phyloP scores from a whole-genome alignment of 2,888 invertebrate species.

The Autographa pulchrina region DNA sequence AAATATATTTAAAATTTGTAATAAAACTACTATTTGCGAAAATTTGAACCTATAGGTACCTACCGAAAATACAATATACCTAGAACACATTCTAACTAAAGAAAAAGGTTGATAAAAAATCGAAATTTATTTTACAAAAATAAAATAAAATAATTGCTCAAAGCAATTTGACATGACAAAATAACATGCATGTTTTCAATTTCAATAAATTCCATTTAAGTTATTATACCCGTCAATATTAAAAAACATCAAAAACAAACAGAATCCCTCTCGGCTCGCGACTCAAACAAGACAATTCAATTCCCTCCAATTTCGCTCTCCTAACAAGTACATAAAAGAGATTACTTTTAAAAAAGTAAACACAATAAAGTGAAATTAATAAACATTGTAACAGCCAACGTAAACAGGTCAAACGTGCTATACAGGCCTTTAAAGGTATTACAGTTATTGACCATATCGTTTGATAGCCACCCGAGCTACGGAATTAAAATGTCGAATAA shows the following conservation, averaged over 20 bases:
- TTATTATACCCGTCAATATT: no score
- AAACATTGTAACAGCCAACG: conserved; percentile 30
- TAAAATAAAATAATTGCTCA: not conserved
- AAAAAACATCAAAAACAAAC: not conserved
- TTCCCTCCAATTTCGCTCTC: conserved; percentile 6
- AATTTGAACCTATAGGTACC: no score
- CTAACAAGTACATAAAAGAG: conserved; percentile 13
- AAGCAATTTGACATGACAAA: not conserved
- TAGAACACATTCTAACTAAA: no score
- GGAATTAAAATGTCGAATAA: conserved; percentile 46
- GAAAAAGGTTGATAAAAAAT: no score
- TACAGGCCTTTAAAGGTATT: conserved; percentile 50
- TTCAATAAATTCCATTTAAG: no score
- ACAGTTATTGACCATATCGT: conserved; percentile 62
- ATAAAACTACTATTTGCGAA: no score
- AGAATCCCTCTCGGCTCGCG: not conserved
- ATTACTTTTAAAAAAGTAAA: conserved; percentile 34
- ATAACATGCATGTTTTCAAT: no score
- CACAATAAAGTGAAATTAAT: conserved; percentile 49
- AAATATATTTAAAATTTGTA: no score
- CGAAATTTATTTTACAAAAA: no score
- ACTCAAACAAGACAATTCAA: conserved; percentile 21
- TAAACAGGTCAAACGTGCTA: conserved; percentile 54
- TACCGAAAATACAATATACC: no score
- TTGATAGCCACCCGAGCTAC: conserved; percentile 46